These are phyloP conservation scores for Tyria jacobaeae DNA, from an alignment of 2,888 invertebrate genomes.

Conservation along the genomic window DNA sequence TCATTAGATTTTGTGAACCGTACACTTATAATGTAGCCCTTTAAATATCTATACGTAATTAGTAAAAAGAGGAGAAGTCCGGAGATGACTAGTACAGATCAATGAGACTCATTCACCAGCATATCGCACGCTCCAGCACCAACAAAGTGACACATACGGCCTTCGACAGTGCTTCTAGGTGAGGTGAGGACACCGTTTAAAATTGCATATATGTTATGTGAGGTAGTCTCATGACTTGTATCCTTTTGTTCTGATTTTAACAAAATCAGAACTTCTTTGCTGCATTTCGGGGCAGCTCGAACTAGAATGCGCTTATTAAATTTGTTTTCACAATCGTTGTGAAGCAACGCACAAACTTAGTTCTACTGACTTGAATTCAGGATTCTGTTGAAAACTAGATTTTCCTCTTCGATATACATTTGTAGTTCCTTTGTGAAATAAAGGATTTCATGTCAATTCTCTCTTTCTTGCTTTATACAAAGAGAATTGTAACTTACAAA, in stretches of 20 bases:
- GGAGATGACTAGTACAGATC: too few species aligned
- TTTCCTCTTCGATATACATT: not conserved
- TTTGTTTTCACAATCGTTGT: conserved; percentile 47
- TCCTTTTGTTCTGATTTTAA: conserved; percentile 32
- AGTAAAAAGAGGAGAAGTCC: too few species aligned
- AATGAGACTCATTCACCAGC: too few species aligned
- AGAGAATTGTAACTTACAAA: not conserved
- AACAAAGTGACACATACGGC: too few species aligned
- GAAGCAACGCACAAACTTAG: conserved; percentile 21
- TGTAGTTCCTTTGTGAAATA: conserved; percentile 3
- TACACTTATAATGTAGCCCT: too few species aligned
- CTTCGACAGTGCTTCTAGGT: too few species aligned
- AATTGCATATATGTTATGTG: too few species aligned
- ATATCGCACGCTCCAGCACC: too few species aligned
- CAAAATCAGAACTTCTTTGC: conserved; percentile 47
- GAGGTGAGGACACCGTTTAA: too few species aligned
- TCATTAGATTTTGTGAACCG: too few species aligned
- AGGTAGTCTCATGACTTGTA: conserved; percentile 23
- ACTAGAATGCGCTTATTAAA: conserved; percentile 52
- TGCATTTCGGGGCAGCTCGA: conserved; percentile 41
- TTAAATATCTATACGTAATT: too few species aligned
- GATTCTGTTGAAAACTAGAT: conserved; percentile 9
- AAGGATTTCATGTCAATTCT: not conserved
- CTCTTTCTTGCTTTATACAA: not conserved
- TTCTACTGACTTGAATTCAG: conserved; percentile 6